Conservation (phyloP, 1,140 invertebrate genomes). For the Teleopsis dalmanni region DNA sequence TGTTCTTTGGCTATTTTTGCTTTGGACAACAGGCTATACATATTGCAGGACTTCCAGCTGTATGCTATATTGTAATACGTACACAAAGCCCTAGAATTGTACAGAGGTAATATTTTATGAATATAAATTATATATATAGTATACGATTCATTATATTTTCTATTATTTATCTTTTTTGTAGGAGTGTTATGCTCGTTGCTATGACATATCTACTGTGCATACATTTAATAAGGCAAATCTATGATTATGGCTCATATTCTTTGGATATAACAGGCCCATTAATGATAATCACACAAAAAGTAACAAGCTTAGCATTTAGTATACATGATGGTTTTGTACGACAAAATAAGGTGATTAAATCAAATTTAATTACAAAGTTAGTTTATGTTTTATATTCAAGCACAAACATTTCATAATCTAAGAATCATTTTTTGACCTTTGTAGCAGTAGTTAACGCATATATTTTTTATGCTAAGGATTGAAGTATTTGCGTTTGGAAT, state of each 20-base stretch:
- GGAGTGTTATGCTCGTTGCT: slow-evolving; percentile 64
- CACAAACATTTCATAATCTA: too few species aligned
- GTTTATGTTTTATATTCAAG: too few species aligned
- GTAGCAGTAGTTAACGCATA: too few species aligned
- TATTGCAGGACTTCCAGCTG: slow-evolving; percentile 61
- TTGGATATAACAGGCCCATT: slow-evolving; percentile 88
- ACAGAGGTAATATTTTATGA: slow-evolving; percentile 50
- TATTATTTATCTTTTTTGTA: slow-evolving; percentile 43
- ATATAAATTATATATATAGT: neutral
- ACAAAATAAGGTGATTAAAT: slow-evolving; percentile 48
- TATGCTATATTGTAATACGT: slow-evolving; percentile 66
- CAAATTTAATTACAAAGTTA: neutral
- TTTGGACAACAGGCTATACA: slow-evolving; percentile 80
- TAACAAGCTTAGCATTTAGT: slow-evolving; percentile 85
- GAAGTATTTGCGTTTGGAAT: too few species aligned
- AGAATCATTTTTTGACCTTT: too few species aligned
- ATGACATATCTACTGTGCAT: slow-evolving; percentile 77
- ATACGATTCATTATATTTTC: neutral
- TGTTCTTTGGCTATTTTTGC: slow-evolving; percentile 76
- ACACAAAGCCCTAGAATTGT: slow-evolving; percentile 54
- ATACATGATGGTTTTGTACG: slow-evolving; percentile 75
- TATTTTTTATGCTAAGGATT: too few species aligned
- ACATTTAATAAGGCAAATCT: slow-evolving; percentile 79
- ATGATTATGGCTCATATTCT: slow-evolving; percentile 81
- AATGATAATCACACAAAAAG: slow-evolving; percentile 96